Evolutionary conservation across 2,113 vertebrate species (phyloP), one percentile per base, ranked within the genome.

Genomic region (Zingel zingel): DNA sequence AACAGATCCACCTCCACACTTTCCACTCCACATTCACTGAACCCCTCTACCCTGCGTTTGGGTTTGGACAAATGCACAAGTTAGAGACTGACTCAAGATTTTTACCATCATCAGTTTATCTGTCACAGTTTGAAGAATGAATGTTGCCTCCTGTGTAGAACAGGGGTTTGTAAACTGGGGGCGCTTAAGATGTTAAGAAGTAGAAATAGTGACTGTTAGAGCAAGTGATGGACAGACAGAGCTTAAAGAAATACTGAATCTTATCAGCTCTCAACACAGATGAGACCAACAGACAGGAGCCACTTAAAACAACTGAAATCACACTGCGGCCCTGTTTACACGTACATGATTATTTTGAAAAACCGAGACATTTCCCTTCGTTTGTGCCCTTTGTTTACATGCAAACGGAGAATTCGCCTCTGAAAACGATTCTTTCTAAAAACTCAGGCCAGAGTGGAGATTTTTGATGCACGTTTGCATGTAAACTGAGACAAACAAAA

Each of bases 41-140:
- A 16, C 72, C 85, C 10, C 75, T 87, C 47, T 87, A 83, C 59
- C 57, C 85, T 10, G 79, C 62, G 0, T 89, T 89, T 66, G 75
- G 85, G 9, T 77, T 89, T 62, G 76, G 63, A 57, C 23, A 0
- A 43, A 5, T 1, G n/a, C n/a, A n/a, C n/a, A 51, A 73, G 11
- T 15, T 54, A n/a, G 56, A 8, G 2, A 1, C 2, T 1, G 71
- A 73, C 15, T 58, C 25, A 0, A 30, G 0, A 25, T 57, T 25
- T 5, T 5, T 23, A 50, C 21, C 33, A 2, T 57, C 74, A 14
- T 81, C 47, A n/a, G 43, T 89, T 57, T 21, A 4, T 56, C 75
- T 84, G 63, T 12, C 53, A 47, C 82, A 36, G 19, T 27, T 62
- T 4, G 25, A 74, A 21, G 39, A 77, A 6, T 76, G 6, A 70